Evolutionary conservation across 2,797 vertebrate genomes (phyloP).

Genomic region (Falco cherrug): DNA sequence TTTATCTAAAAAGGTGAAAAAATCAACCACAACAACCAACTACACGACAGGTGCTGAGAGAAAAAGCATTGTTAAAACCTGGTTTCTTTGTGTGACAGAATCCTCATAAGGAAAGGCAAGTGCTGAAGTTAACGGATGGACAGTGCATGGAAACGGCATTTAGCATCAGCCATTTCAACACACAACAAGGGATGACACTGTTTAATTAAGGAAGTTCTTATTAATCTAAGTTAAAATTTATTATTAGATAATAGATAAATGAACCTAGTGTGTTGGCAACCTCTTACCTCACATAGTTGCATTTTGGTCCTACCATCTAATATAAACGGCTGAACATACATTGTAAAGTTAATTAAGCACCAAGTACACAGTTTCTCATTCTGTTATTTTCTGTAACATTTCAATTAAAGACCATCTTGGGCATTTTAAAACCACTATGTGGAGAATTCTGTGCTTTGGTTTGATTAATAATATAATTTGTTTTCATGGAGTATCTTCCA

Average conservation of each 20-base stretch:
- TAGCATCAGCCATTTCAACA: neutral
- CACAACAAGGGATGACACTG: neutral
- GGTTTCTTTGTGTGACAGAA: neutral
- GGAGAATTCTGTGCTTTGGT: neutral
- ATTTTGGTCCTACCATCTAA: neutral
- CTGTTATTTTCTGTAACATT: constrained; percentile 36
- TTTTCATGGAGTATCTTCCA: constrained; percentile 20
- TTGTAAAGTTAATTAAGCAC: constrained; percentile 35
- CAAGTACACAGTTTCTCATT: neutral
- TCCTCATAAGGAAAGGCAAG: neutral
- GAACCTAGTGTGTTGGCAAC: neutral
- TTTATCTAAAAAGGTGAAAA: neutral
- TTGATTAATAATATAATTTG: constrained; percentile 50
- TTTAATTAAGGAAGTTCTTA: constrained; percentile 3
- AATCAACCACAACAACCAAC: neutral
- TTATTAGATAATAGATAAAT: neutral
- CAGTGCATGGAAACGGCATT: neutral
- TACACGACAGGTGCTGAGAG: neutral
- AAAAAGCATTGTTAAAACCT: neutral
- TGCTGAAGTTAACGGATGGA: neutral
- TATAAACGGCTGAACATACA: constrained; percentile 6
- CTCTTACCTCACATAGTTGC: neutral
- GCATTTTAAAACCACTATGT: constrained; percentile 18
- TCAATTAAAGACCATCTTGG: constrained; percentile 37
- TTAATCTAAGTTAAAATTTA: constrained; percentile 10